Evolutionary conservation across 2,797 vertebrate species (phyloP).

Genomic region (Darevskia mixta): DNA sequence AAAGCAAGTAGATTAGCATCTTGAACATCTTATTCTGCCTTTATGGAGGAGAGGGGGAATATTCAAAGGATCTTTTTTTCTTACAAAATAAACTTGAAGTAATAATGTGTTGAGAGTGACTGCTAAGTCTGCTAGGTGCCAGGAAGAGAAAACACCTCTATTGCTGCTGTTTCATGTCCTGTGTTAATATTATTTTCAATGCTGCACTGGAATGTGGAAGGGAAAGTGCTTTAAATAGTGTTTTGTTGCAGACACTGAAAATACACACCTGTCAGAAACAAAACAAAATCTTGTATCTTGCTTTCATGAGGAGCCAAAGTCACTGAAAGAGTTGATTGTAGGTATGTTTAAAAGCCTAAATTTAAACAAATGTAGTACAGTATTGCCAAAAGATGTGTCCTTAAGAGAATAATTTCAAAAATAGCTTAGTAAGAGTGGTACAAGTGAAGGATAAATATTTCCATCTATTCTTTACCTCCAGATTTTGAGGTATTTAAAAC

Average conservation of each 20-base stretch:
- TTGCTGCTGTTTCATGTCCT: background rate
- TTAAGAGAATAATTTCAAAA: slow-evolving; percentile 29
- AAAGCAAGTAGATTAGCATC: slow-evolving; percentile 42
- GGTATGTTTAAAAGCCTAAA: slow-evolving; percentile 48
- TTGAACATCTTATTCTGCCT: slow-evolving; percentile 56
- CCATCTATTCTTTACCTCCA: slow-evolving; percentile 20
- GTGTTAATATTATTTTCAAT: slow-evolving; percentile 26
- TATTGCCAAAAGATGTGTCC: slow-evolving; percentile 20
- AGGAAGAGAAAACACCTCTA: slow-evolving; percentile 51
- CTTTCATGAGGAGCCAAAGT: slow-evolving; percentile 25
- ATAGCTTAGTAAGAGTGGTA: slow-evolving; percentile 55
- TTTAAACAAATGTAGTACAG: slow-evolving; percentile 27
- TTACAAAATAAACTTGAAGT: slow-evolving; percentile 60
- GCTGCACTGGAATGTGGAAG: slow-evolving; percentile 57
- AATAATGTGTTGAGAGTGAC: slow-evolving; percentile 55
- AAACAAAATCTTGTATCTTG: slow-evolving; percentile 15
- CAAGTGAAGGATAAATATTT: slow-evolving; percentile 40
- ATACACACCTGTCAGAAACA: background rate
- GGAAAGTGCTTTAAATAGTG: slow-evolving; percentile 38
- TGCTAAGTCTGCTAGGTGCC: slow-evolving; percentile 32
- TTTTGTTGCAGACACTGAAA: slow-evolving; percentile 50
- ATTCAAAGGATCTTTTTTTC: slow-evolving; percentile 25
- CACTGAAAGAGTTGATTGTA: slow-evolving; percentile 35
- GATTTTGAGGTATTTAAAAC: background rate
- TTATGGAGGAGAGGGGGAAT: slow-evolving; percentile 42